Percentiles rank a stretch among this genome's conserved stretches.
Evolutionary conservation across 2,113 vertebrate genomes (phyloP).

Genomic region (Hydropotes inermis): DNA sequence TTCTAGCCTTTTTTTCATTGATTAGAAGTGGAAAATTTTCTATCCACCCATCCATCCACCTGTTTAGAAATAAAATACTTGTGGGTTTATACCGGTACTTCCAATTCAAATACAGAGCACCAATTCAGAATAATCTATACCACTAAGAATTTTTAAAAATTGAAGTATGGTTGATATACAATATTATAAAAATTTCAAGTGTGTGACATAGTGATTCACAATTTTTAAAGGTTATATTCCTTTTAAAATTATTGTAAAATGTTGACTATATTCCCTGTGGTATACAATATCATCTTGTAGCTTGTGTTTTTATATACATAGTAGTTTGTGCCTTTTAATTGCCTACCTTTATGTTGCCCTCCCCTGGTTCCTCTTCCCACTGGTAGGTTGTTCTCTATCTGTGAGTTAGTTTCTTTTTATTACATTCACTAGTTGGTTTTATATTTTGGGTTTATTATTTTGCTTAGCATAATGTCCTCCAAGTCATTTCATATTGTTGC

Average conservation of each 20-base stretch:
- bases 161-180: background rate
- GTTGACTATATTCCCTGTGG: background rate
- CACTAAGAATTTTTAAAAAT: background rate
- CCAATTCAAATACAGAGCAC: background rate
- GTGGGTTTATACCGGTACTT: background rate
- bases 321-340: background rate
- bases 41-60: background rate
- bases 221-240: background rate
- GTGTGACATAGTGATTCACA: background rate
- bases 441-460: background rate
- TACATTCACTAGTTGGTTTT: background rate
- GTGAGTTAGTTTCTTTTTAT: background rate
- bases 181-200: background rate
- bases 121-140: background rate
- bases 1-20: background rate
- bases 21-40: background rate
- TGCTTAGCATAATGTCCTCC: background rate
- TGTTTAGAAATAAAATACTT: constrained; percentile 1
- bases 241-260: background rate
- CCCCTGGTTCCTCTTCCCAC: background rate
- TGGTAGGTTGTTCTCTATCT: background rate
- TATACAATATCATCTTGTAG: background rate
- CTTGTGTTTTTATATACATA: background rate
- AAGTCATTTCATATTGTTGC: background rate
- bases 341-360: background rate